Conservation (phyloP, 2,888 invertebrate genomes). For the Lycocerus yunnanus region DNA sequence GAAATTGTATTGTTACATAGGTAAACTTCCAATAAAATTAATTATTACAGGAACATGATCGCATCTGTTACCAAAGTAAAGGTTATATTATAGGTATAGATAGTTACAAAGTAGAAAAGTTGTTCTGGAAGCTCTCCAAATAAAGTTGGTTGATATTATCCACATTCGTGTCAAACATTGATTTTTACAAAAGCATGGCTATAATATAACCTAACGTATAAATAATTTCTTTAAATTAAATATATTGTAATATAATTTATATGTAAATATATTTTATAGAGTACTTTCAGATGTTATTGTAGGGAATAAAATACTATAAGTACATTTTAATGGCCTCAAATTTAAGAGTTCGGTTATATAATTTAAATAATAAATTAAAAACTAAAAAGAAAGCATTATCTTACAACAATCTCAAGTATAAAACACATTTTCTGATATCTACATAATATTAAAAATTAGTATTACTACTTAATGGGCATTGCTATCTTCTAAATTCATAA, state of each 20-base stretch:
- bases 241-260: not conserved
- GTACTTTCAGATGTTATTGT: no score
- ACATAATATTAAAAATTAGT: not conserved
- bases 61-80: not conserved
- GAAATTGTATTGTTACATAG: not conserved
- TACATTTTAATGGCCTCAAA: no score
- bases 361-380: no score
- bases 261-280: no score
- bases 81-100: slow-evolving; percentile 7
- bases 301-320: no score
- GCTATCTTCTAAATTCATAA: not conserved
- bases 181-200: slow-evolving; percentile 16
- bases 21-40: not conserved
- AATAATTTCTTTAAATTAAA: not conserved
- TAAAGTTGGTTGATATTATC: slow-evolving; percentile 24
- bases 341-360: no score
- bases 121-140: slow-evolving; percentile 19
- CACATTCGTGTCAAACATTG: slow-evolving; percentile 30
- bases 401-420: not conserved
- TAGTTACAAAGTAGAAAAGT: slow-evolving; percentile 16
- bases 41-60: not conserved
- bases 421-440: not conserved
- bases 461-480: no score
- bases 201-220: not conserved
- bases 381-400: not conserved